Evolutionary conservation across 2,888 invertebrate genomes (phyloP), one percentile per base, ranked within the genome.

Genomic region (Pseudoips prasinana): DNA sequence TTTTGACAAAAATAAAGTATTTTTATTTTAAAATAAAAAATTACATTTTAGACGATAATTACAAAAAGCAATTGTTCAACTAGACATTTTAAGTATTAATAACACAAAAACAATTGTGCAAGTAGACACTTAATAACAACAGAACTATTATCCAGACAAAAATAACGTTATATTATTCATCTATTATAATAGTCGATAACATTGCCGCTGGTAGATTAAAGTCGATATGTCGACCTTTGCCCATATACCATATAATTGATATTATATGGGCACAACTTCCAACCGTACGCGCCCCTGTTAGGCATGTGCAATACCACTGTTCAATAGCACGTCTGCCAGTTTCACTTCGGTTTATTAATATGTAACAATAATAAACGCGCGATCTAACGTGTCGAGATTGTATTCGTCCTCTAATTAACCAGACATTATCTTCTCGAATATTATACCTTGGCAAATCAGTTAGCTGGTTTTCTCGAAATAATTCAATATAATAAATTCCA

Each of bases 311-410:
- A 10, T 19, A 30, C 23, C 24, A 25, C 9, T 25, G 25, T n/a
- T 23, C 9, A 25, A 50, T 46, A 11, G 33, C 35, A 29, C 37
- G 33, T 25, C 28, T 44, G 20, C 29, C 30, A 8, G 6, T 34
- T 10, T 10, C 7, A 37, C 33, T 33, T 14, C 23, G 25, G 22
- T 34, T 36, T 9, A 36, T 22, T 26, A 51, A 33, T 24, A 51
- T 46, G 31, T 48, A 50, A 7, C 35, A 27, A 31, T 32, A 49
- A 31, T 47, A 51, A 10, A 17, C 36, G 19, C 14, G 19, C 11
- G 22, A 20, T 11, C 29, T 11, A 20, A 29, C 29, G 29, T 29
- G 29, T 8, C 18, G 23, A 10, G 30, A 31, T 10, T 31, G 30
- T 17, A 31, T 25, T 25, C 30, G 30, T 18, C 31, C 18, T 19